phyloP scores from a whole-genome alignment of 2,113 vertebrate species.

The Chaetodon auriga region DNA sequence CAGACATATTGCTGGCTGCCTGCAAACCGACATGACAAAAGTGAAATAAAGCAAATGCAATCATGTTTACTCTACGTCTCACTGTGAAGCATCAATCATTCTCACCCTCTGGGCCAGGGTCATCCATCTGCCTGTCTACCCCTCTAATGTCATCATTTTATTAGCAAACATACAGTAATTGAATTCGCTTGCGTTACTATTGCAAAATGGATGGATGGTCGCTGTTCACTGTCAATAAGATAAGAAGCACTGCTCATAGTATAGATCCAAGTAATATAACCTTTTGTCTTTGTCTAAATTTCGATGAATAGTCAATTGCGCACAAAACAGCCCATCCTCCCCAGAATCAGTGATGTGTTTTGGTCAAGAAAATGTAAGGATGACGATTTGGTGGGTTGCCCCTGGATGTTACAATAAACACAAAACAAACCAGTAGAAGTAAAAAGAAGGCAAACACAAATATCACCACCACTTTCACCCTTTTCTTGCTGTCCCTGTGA shows the following conservation, averaged over 20 bases:
- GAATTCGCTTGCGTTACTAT: constrained; percentile 20
- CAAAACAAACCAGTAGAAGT: neutral
- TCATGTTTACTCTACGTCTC: constrained; percentile 23
- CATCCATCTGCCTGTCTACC: constrained; percentile 38
- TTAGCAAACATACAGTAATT: constrained; percentile 29
- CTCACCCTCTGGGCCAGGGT: constrained; percentile 17
- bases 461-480: neutral
- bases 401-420: neutral
- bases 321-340: too few species aligned
- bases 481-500: neutral
- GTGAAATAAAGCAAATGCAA: constrained; percentile 43
- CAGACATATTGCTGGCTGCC: neutral
- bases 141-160: constrained; percentile 33
- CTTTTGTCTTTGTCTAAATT: neutral
- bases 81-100: constrained; percentile 26
- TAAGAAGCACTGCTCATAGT: neutral
- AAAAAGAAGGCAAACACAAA: neutral
- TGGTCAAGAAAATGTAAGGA: neutral
- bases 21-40: constrained; percentile 36
- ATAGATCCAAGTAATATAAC: neutral
- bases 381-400: neutral
- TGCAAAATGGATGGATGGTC: constrained; percentile 8
- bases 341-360: neutral
- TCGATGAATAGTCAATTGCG: neutral
- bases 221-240: constrained; percentile 7